A percentile compares a stretch with the other conserved stretches of the same genome.
Evolutionary conservation across 2,797 vertebrate species (phyloP).

Genomic region (Crocodylus rhombifer): DNA sequence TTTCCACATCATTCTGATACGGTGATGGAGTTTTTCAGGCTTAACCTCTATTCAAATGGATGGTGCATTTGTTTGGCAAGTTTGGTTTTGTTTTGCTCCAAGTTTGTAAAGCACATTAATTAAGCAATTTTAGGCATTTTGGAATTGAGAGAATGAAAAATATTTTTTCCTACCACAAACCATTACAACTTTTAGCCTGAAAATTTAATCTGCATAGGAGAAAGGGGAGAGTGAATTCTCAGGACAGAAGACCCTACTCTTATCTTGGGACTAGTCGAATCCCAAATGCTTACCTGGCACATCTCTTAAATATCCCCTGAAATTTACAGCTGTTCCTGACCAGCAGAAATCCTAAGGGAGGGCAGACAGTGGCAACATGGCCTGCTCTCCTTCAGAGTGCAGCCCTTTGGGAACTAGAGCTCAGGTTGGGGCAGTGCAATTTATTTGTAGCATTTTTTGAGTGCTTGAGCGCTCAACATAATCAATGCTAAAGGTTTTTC

Average conservation of each 20-base stretch:
- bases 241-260: neutral
- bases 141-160: neutral
- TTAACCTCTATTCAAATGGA: neutral
- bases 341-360: neutral
- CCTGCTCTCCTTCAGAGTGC: neutral
- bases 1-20: neutral
- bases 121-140: neutral
- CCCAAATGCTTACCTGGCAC: neutral
- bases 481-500: neutral
- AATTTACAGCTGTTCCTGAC: neutral
- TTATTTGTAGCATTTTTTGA: neutral
- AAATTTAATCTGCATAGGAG: accelerated
- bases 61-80: neutral
- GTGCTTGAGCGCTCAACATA: neutral
- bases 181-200: neutral
- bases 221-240: neutral
- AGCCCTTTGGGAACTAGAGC: accelerated
- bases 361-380: neutral
- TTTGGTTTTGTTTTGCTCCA: neutral
- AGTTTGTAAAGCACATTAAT: neutral
- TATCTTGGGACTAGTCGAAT: neutral
- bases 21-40: neutral
- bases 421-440: neutral
- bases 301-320: neutral
- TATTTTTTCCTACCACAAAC: neutral